phyloP scores from a whole-genome alignment of 2,888 invertebrate species.

The Drosophila engyochracea region DNA sequence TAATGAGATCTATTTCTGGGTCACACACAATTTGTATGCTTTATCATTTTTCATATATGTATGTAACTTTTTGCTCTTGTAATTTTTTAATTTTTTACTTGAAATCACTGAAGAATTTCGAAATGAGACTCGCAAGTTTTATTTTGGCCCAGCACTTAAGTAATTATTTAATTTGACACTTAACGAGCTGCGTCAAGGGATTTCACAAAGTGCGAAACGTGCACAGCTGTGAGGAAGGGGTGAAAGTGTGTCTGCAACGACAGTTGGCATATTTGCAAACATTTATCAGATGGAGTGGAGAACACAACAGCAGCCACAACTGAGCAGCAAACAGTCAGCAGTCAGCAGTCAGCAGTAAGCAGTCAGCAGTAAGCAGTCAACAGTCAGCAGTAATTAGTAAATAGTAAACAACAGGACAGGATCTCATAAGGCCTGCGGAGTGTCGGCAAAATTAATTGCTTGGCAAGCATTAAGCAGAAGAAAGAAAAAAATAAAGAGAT shows the following conservation, averaged over 20 bases:
- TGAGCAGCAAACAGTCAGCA: slow-evolving; percentile 3
- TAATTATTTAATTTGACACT: slow-evolving; percentile 63
- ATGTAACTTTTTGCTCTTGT: not conserved
- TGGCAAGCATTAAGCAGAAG: slow-evolving; percentile 28
- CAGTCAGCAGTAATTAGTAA: not conserved
- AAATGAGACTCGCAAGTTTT: slow-evolving; percentile 8
- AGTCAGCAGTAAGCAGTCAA: not conserved
- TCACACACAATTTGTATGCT: not conserved
- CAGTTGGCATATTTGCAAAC: slow-evolving; percentile 40
- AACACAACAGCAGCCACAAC: slow-evolving; percentile 38
- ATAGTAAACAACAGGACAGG: slow-evolving; percentile 8
- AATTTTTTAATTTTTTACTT: not conserved
- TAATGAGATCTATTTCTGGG: not conserved
- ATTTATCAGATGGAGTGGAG: slow-evolving; percentile 37
- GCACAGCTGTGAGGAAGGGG: not conserved
- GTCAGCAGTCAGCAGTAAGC: not conserved
- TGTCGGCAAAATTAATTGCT: slow-evolving; percentile 59
- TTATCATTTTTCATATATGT: not conserved
- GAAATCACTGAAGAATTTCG: slow-evolving; percentile 24
- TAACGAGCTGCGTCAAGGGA: slow-evolving; percentile 30
- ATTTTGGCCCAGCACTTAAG: slow-evolving; percentile 6
- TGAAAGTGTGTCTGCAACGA: slow-evolving; percentile 29
- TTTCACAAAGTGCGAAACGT: slow-evolving; percentile 52
- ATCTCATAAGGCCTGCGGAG: slow-evolving; percentile 17
- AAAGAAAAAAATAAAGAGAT: slow-evolving; percentile 22